Evolutionary conservation across 1,140 invertebrate species (phyloP).

Genomic region (Drosophila trapezifrons): DNA sequence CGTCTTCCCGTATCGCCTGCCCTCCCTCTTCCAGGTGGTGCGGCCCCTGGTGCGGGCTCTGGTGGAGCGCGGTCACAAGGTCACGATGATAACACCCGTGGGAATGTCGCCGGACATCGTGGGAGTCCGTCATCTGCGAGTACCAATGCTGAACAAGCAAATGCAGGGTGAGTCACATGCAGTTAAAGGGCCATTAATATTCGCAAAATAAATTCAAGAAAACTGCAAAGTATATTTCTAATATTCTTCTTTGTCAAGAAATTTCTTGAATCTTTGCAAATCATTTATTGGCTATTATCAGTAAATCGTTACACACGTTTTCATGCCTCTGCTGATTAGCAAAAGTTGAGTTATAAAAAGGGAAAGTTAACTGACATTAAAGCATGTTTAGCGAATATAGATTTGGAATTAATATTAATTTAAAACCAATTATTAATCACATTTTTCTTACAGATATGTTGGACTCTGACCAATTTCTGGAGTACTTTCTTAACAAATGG

Average conservation of each 20-base stretch:
- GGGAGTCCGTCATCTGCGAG: conserved; percentile 41
- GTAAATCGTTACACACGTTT: too few relatives aligned
- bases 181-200: not conserved
- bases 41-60: conserved; percentile 29
- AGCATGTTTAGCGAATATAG: too few relatives aligned
- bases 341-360: too few relatives aligned
- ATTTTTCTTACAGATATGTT: not conserved
- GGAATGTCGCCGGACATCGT: conserved; percentile 11
- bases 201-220: not conserved
- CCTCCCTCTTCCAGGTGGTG: conserved; percentile 22
- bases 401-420: too few relatives aligned
- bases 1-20: conserved; percentile 35
- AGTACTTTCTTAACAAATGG: conserved; percentile 34
- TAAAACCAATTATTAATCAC: too few relatives aligned
- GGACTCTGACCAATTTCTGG: not conserved
- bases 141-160: conserved; percentile 16
- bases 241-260: too few relatives aligned
- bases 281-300: too few relatives aligned
- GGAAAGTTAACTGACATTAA: too few relatives aligned
- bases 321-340: too few relatives aligned
- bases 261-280: too few relatives aligned
- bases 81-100: conserved; percentile 44
- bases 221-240: too few relatives aligned
- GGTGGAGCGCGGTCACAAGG: conserved; percentile 25
- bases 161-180: conserved; percentile 29